phyloP scores from a whole-genome alignment of 2,113 vertebrate genomes.

The Eptesicus fuscus region DNA sequence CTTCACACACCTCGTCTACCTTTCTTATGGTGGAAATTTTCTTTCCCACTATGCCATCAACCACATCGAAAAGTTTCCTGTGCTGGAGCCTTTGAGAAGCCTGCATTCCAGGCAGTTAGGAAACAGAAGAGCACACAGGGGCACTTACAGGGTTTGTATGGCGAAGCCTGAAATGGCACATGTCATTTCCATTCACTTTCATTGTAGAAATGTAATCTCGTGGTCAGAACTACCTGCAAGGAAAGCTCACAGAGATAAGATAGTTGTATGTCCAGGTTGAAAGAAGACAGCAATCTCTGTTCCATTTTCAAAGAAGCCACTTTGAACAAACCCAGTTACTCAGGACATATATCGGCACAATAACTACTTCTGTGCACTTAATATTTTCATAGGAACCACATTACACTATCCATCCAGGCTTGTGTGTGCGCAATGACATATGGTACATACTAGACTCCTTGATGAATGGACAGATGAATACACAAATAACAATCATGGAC shows the following conservation, averaged over 20 bases:
- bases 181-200: not conserved
- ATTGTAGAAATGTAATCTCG: not conserved
- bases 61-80: not conserved
- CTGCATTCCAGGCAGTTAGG: not conserved
- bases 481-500: not conserved
- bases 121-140: not conserved
- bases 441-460: not conserved
- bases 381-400: not conserved
- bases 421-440: not conserved
- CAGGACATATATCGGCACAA: not conserved
- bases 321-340: not conserved
- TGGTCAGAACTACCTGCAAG: not conserved
- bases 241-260: not conserved
- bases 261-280: not conserved
- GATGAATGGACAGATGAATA: not conserved
- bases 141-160: not conserved
- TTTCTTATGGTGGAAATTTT: not conserved
- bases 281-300: not conserved
- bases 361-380: not conserved
- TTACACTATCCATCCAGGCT: not conserved
- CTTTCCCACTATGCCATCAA: not conserved
- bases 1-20: not conserved
- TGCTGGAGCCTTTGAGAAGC: not conserved
- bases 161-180: not conserved
- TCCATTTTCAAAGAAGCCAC: not conserved